phyloP scores from a whole-genome alignment of 2,113 vertebrate genomes.

The Sylvicapra grimmia region DNA sequence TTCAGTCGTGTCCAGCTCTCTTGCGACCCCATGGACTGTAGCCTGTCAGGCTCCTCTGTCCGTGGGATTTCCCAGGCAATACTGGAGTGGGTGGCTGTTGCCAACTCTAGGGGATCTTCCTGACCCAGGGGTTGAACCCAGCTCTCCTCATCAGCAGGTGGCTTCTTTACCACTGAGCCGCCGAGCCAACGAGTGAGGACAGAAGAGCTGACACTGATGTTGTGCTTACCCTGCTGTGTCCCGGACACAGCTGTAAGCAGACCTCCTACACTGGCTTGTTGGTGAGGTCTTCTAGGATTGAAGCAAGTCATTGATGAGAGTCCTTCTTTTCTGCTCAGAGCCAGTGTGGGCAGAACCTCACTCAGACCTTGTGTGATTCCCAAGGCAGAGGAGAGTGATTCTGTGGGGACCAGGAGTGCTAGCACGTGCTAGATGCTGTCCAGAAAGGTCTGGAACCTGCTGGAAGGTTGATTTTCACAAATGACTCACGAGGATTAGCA shows the following conservation, averaged over 20 bases:
- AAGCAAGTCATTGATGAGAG: not conserved
- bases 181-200: not conserved
- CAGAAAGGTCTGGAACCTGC: not conserved
- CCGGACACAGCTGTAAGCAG: not conserved
- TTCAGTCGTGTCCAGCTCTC: not conserved
- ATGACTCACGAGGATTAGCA: not conserved
- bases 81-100: not conserved
- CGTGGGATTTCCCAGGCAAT: not conserved
- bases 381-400: not conserved
- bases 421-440: not conserved
- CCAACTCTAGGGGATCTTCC: not conserved
- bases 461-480: not conserved
- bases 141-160: not conserved
- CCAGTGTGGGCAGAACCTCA: not conserved
- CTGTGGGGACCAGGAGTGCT: too few relatives aligned
- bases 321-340: not conserved
- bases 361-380: not conserved
- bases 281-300: not conserved
- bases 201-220: rapidly evolving
- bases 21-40: rapidly evolving
- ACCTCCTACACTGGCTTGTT: not conserved
- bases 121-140: not conserved
- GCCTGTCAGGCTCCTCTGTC: not conserved
- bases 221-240: not conserved
- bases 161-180: not conserved